A percentile compares a stretch with the other conserved stretches of the same genome.
These are phyloP conservation scores for Intellagama lesueurii DNA, from an alignment of 2,797 vertebrate genomes.

Conservation along the genomic window DNA sequence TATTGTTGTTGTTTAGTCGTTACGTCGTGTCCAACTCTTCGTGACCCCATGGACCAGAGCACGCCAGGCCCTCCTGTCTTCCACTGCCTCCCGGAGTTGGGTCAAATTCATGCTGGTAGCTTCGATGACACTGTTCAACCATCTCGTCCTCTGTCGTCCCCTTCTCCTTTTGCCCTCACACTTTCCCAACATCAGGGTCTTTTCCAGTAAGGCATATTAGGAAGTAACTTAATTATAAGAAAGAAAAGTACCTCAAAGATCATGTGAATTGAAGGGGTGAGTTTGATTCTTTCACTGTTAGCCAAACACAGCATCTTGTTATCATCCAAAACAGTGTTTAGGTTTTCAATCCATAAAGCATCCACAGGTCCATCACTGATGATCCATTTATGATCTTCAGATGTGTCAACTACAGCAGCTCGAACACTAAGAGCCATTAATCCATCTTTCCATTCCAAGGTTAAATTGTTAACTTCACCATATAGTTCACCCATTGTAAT, in stretches of 20 bases:
- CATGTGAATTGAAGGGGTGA: constrained; percentile 90
- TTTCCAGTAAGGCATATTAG: not conserved
- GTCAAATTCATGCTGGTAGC: too few species aligned
- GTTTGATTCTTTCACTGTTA: constrained; percentile 91
- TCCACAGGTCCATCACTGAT: constrained; percentile 90
- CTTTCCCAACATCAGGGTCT: too few species aligned
- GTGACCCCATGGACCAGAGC: too few species aligned
- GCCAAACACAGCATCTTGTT: constrained; percentile 94
- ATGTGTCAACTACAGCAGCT: constrained; percentile 82
- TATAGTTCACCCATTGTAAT: constrained; percentile 90
- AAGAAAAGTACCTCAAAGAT: constrained; percentile 85
- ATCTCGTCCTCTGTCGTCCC: too few species aligned
- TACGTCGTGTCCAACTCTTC: too few species aligned
- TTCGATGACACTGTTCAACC: too few species aligned
- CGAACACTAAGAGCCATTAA: constrained; percentile 90
- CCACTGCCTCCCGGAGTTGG: too few species aligned
- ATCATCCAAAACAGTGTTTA: constrained; percentile 92
- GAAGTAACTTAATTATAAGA: not conserved
- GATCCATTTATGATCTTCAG: constrained; percentile 89
- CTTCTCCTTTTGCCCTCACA: too few species aligned
- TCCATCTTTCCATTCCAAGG: constrained; percentile 90
- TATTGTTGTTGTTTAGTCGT: too few species aligned
- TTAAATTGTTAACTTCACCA: constrained; percentile 84
- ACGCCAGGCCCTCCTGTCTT: too few species aligned
- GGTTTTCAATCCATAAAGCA: constrained; percentile 92